Evolutionary conservation across 1,140 invertebrate species (phyloP), one percentile per base, ranked within the genome.

Genomic region (Nebria ingens): DNA sequence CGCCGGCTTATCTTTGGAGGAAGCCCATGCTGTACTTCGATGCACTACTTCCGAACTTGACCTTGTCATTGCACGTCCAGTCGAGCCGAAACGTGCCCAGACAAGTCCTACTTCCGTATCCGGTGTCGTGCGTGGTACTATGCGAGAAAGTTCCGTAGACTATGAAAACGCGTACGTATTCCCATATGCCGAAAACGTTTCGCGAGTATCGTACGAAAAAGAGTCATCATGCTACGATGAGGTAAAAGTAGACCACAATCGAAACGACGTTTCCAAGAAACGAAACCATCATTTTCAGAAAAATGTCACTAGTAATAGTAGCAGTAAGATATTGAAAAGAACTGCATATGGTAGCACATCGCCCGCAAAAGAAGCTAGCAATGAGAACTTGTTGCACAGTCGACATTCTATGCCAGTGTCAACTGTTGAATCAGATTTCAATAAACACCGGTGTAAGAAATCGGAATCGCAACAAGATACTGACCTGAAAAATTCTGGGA

Each of bases 1-100:
- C 54, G 77, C 85, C 21, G 86, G 87, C 13, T 68, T 91, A 15
- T 82, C 79, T 11, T 85, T 91, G 74, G 71, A 81, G 1, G 87
- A 89, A 72, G 89, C 87, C 1, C 79, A 82, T 56, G 80, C 83
- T 64, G 78, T 85, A 29, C 71, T 93, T 11, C 76, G 77, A 25
- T 79, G 76, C 20, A 76, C 79, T 0, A 76, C 84, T 13, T 76
- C 78, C 13, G 79, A 87, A 56, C 83, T 91, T 19, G 84, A 89
- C 63, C 82, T 91, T 34, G 80, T 90, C 3, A 79, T 74, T 69
- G 59, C 70, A 68, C 19, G 64, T 52, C 4, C 20, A 23, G 20
- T 57, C 19, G n/a, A n/a, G n/a, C n/a, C n/a, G n/a, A n/a, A n/a
- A n/a, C n/a, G n/a, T n/a, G n/a, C n/a, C n/a, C n/a, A 58, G 76